These are phyloP conservation scores for Leptogaster cylindrica DNA, from an alignment of 2,888 invertebrate genomes.

Conservation along the genomic window DNA sequence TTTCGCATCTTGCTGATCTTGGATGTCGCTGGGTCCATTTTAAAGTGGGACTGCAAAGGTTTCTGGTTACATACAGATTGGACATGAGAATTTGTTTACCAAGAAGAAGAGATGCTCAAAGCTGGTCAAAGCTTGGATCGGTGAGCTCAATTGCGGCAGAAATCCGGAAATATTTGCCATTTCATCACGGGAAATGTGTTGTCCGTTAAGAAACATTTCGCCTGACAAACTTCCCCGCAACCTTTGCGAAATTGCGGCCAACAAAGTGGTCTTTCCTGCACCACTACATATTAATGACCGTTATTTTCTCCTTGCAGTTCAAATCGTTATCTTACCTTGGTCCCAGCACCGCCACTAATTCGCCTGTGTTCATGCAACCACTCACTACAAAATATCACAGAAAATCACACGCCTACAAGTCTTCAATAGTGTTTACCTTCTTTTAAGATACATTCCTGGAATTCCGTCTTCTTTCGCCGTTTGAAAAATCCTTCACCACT, in stretches of 20 bases:
- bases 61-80: background rate
- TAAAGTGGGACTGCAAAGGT: conserved; percentile 71
- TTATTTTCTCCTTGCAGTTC: background rate
- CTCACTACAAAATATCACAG: conserved; percentile 65
- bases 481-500: conserved; percentile 58
- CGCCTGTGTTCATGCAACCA: conserved; percentile 72
- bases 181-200: conserved; percentile 67
- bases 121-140: conserved; percentile 78
- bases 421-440: conserved; percentile 17
- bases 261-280: conserved; percentile 76
- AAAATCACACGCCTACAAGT: background rate
- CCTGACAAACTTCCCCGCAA: conserved; percentile 73
- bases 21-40: conserved; percentile 70
- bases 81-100: conserved; percentile 64
- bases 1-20: conserved; percentile 57
- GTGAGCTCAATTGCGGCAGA: conserved; percentile 84
- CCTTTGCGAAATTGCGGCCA: conserved; percentile 76
- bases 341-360: conserved; percentile 77
- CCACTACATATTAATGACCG: conserved; percentile 68
- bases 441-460: background rate
- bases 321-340: conserved; percentile 64
- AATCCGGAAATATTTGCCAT: conserved; percentile 82
- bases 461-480: conserved; percentile 34
- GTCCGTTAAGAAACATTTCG: conserved; percentile 74
- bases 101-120: conserved; percentile 85